Base-by-base conservation (phyloP, 1,140 invertebrate species). In the Zaprionus vittiger region DNA sequence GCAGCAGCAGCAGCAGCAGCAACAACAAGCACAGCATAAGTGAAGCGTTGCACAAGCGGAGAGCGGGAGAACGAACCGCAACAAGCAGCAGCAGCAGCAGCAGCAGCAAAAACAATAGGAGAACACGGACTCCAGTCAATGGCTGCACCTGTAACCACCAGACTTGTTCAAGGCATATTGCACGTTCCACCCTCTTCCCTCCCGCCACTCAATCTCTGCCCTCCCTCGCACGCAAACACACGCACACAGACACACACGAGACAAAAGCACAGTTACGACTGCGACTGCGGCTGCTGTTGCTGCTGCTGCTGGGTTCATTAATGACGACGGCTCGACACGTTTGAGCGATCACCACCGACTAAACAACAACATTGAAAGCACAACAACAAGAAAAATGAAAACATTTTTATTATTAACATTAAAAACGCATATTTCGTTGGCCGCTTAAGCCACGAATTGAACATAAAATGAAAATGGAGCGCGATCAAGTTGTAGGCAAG, bases 91-190 rank as follows among this genome's bases (percentile, higher is more conserved):
- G 41, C 6, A 17, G 56, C 38, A 41, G 41, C 6, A 17, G 41
- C 41, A 6, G 41, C 41, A 44, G n/a, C 41, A 54, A 63, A 38
- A 62, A 76, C 83, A 87, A 87, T 83, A 79, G 84, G 74, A 89
- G 84, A 89, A 77, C 60, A 66, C 52, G 69, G 55, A 59, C 52
- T 44, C 60, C 81, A 84, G 83, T 86, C 83, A 82, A 82, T 83
- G 83, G 77, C 84, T 87, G 84, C 84, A 87, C 84, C 84, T 87
- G 84, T 89, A 84, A 73, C 65, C 84, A 85, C 56, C 75, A 69
- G 61, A 52, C 57, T 47, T 63, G 44, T 54, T 38, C 57, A 69
- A 20, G 67, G 49, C 83, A 79, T 74, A 80, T 44, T 57, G 66
- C 79, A 31, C 68, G 26, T 31, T 47, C 38, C 15, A 68, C 11